These are phyloP conservation scores for Cyanoramphus novaezelandiae DNA, from an alignment of 2,113 vertebrate species.

Conservation along the genomic window DNA sequence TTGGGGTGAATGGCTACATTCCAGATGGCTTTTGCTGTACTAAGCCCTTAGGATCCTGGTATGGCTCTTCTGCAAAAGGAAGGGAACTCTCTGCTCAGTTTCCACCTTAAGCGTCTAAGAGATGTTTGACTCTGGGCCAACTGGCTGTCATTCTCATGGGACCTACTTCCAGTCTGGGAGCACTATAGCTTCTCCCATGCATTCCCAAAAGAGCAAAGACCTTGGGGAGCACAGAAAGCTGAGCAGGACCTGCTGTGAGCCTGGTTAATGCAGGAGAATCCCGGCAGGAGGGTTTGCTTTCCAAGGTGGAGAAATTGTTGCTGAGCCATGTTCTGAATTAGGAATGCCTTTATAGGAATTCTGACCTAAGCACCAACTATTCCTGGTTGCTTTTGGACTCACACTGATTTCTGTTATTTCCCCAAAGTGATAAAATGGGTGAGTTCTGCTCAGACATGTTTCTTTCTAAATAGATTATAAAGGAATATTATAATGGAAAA, in stretches of 20 bases:
- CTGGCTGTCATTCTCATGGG: neutral
- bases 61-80: neutral
- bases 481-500: neutral
- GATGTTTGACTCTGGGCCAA: neutral
- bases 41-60: neutral
- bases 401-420: neutral
- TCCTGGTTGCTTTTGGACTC: neutral
- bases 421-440: neutral
- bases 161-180: neutral
- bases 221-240: neutral
- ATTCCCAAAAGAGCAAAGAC: neutral
- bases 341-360: neutral
- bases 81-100: neutral
- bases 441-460: neutral
- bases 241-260: neutral
- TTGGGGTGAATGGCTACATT: neutral
- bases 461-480: neutral
- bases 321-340: neutral
- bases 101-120: neutral
- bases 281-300: neutral
- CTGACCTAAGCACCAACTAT: neutral
- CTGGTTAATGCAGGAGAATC: neutral
- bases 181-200: neutral
- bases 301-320: neutral
- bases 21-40: neutral